A percentile compares a stretch with the other conserved stretches of the same genome.
Evolutionary conservation across 2,113 vertebrate species (phyloP).

Genomic region (Coptodon bakossiorum): DNA sequence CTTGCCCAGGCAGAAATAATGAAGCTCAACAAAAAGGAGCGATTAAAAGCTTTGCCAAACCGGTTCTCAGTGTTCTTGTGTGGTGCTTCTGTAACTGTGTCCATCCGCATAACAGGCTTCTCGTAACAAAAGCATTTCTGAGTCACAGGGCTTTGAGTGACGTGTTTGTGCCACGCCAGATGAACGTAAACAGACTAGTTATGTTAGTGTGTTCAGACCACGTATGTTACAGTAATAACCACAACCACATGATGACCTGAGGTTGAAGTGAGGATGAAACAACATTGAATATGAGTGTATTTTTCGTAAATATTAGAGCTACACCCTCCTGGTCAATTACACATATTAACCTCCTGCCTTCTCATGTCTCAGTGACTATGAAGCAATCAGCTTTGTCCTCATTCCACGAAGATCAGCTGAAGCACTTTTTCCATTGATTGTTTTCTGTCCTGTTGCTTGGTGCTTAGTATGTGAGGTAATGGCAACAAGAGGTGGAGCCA

Average conservation of each 20-base stretch:
- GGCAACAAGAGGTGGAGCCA: slow-evolving; percentile 30
- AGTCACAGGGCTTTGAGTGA: not conserved
- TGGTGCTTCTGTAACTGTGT: not conserved
- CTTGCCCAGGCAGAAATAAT: not conserved
- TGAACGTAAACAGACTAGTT: not conserved
- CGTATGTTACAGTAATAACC: not conserved
- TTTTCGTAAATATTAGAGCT: not conserved
- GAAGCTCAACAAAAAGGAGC: not conserved
- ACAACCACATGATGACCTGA: not conserved
- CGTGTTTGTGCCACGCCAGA: not conserved
- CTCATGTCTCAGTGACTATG: not conserved
- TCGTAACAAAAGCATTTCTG: not conserved
- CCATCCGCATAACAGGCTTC: not conserved
- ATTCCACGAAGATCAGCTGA: not conserved
- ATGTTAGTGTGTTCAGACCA: not conserved
- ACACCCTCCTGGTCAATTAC: not conserved
- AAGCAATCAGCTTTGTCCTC: not conserved
- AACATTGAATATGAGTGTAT: not conserved
- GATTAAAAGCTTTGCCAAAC: not conserved
- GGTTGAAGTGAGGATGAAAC: not conserved
- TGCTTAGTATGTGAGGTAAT: slow-evolving; percentile 33
- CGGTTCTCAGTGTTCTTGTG: not conserved
- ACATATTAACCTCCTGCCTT: not conserved
- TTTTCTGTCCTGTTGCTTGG: slow-evolving; percentile 46
- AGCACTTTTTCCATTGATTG: slow-evolving; percentile 43